Conservation (phyloP, 1,140 invertebrate species). For the Drosophila willistoni region DNA sequence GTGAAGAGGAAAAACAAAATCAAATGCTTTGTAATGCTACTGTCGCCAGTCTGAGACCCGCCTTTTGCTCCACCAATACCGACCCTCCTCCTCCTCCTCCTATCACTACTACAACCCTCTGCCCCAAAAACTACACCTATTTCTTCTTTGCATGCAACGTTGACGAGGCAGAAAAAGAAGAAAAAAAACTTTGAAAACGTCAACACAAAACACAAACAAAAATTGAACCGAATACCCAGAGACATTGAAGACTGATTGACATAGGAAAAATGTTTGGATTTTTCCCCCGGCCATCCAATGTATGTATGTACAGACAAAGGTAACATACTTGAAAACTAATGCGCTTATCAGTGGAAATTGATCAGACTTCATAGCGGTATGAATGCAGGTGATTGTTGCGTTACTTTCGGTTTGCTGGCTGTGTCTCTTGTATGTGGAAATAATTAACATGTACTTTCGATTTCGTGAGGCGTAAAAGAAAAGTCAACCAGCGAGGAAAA, state of each 20-base stretch:
- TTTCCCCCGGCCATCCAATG: slow-evolving; percentile 5
- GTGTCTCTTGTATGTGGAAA: slow-evolving; percentile 71
- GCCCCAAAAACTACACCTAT: slow-evolving; percentile 14
- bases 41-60: slow-evolving; percentile 53
- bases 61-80: too few relatives aligned
- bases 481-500: slow-evolving; percentile 33
- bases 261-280: slow-evolving; percentile 51
- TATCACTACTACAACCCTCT: neutral
- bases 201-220: slow-evolving; percentile 48
- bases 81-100: neutral
- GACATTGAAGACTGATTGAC: slow-evolving; percentile 63
- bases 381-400: slow-evolving; percentile 75
- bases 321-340: slow-evolving; percentile 69
- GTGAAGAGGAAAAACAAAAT: slow-evolving; percentile 37
- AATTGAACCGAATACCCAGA: slow-evolving; percentile 26
- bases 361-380: slow-evolving; percentile 45
- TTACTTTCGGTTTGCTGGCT: slow-evolving; percentile 40
- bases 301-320: slow-evolving; percentile 26
- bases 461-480: slow-evolving; percentile 57
- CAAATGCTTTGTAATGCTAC: slow-evolving; percentile 72
- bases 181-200: slow-evolving; percentile 54
- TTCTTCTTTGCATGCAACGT: slow-evolving; percentile 70
- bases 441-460: slow-evolving; percentile 80
- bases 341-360: slow-evolving; percentile 74
- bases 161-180: slow-evolving; percentile 50